Conservation (phyloP, 2,888 invertebrate species). For the Ceraclea dissimilis region DNA sequence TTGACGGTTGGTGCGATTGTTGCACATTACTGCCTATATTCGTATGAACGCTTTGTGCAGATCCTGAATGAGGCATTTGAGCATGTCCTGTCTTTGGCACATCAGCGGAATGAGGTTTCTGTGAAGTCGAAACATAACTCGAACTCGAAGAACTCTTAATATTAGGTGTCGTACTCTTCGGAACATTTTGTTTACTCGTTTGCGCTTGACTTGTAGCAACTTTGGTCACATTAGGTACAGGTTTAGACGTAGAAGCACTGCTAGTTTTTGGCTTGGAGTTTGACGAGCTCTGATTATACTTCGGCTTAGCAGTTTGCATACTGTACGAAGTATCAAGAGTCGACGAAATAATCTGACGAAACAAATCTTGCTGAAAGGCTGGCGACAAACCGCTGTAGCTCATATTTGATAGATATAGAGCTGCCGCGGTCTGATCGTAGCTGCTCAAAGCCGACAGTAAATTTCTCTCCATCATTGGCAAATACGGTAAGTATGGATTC, state of each 20-base stretch:
- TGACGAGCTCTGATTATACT: slow-evolving; percentile 12
- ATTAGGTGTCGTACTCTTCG: not conserved
- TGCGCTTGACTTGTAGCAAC: not conserved
- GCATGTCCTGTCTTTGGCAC: not conserved
- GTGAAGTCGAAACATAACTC: too few relatives aligned
- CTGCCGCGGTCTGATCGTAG: slow-evolving; percentile 15
- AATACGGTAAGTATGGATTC: slow-evolving; percentile 13
- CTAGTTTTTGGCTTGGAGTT: slow-evolving; percentile 15
- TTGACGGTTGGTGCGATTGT: too few relatives aligned
- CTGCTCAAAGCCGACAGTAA: slow-evolving; percentile 21
- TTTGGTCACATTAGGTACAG: not conserved
- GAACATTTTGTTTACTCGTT: not conserved
- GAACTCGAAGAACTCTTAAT: too few relatives aligned
- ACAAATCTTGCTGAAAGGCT: slow-evolving; percentile 16
- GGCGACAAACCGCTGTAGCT: slow-evolving; percentile 5
- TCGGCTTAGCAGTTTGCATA: slow-evolving; percentile 19
- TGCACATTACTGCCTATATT: too few relatives aligned
- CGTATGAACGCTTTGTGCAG: not conserved
- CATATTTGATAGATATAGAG: slow-evolving; percentile 21
- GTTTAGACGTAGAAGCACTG: not conserved
- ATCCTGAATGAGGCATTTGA: not conserved
- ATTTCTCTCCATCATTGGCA: slow-evolving; percentile 18
- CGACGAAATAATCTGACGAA: slow-evolving; percentile 24
- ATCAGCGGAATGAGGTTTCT: too few relatives aligned
- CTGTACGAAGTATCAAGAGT: slow-evolving; percentile 23